Percentiles rank a stretch among this genome's conserved stretches.
Conservation (phyloP, 2,888 invertebrate species). For the Melanophora roralis region DNA sequence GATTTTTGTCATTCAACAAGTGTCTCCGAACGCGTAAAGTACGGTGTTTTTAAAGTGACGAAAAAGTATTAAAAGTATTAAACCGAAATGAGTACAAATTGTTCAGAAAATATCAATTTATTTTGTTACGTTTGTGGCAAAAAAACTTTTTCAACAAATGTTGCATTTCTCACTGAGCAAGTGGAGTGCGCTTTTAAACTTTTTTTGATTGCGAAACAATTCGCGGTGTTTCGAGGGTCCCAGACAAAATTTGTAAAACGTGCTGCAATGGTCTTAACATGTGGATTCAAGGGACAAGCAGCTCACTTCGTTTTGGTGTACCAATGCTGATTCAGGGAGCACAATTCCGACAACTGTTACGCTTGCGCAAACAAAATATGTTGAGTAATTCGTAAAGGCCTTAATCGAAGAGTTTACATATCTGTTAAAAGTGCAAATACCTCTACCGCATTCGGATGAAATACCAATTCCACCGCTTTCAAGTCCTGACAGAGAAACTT, state of each 20-base stretch:
- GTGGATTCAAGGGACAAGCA: neutral
- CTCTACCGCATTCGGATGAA: neutral
- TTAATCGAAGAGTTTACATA: no score
- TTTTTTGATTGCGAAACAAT: slow-evolving; percentile 5
- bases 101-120: no score
- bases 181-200: neutral
- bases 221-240: neutral
- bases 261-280: slow-evolving; percentile 17
- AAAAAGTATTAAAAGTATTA: no score
- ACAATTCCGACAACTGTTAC: neutral
- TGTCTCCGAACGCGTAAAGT: neutral
- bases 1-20: no score
- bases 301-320: no score
- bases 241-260: slow-evolving; percentile 14
- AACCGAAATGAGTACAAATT: no score
- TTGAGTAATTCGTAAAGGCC: no score
- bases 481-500: no score
- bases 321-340: no score
- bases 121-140: neutral
- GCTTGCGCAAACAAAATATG: neutral
- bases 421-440: neutral
- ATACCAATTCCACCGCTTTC: no score
- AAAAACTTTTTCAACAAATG: neutral
- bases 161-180: neutral
- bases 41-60: neutral